A percentile compares a stretch with the other conserved stretches of the same genome.
Conservation (phyloP, 2,888 invertebrate genomes). For the Agrilus biguttatus region DNA sequence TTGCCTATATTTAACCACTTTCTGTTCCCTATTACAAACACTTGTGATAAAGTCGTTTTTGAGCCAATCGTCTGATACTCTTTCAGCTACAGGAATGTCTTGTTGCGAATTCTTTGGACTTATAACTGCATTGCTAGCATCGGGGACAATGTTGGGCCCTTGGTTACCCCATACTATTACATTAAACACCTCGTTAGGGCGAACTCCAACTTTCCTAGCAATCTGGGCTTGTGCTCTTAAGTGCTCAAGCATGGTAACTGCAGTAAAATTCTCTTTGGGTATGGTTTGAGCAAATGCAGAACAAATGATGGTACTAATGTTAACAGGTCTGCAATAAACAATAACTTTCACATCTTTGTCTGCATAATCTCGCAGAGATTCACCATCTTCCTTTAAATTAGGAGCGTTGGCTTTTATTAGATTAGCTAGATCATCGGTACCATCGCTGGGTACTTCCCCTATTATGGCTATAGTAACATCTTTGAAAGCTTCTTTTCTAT, state of each 20-base stretch:
- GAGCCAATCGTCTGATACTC: constrained; percentile 65
- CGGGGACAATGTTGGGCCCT: constrained; percentile 91
- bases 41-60: constrained; percentile 67
- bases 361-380: constrained; percentile 73
- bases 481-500: constrained; percentile 76
- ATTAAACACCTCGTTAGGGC: constrained; percentile 56
- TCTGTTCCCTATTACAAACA: constrained; percentile 88
- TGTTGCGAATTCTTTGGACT: constrained; percentile 33
- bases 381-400: constrained; percentile 88
- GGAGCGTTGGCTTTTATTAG: constrained; percentile 90
- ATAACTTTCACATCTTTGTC: constrained; percentile 82
- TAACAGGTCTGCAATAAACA: constrained; percentile 94
- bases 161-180: constrained; percentile 98
- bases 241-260: constrained; percentile 90
- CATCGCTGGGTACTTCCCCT: constrained; percentile 90
- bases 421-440: constrained; percentile 91
- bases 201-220: constrained; percentile 46
- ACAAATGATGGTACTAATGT: constrained; percentile 88
- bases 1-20: constrained; percentile 86
- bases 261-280: constrained; percentile 82
- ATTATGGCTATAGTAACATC: constrained; percentile 86
- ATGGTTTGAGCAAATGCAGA: constrained; percentile 92
- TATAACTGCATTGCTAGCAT: constrained; percentile 56
- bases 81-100: constrained; percentile 46
- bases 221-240: constrained; percentile 81